These are phyloP conservation scores for Melanotus villosus DNA, from an alignment of 2,888 invertebrate species.

Conservation along the genomic window DNA sequence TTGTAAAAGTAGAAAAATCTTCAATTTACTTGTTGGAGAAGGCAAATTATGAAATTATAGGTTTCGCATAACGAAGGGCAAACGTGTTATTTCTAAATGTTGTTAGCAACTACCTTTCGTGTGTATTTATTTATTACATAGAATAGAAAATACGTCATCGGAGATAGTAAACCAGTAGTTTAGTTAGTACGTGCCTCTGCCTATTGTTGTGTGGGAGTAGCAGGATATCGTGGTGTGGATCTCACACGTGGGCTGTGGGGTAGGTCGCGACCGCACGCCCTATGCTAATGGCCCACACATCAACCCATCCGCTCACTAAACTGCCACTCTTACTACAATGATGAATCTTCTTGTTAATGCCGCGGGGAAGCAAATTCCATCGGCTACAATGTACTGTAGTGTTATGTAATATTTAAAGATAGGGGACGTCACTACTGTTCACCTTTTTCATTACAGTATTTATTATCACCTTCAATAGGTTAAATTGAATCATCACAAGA, in stretches of 20 bases:
- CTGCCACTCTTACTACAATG: slow-evolving; percentile 40
- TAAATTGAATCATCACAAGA: no score
- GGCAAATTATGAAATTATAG: no score
- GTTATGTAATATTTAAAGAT: not conserved
- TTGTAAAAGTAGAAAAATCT: no score
- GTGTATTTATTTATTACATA: slow-evolving; percentile 1
- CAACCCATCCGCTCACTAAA: slow-evolving; percentile 52
- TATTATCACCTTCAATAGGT: no score
- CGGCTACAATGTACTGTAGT: not conserved
- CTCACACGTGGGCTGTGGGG: slow-evolving; percentile 59
- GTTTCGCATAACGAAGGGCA: no score
- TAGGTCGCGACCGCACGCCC: slow-evolving; percentile 59
- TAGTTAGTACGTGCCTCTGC: slow-evolving; percentile 29
- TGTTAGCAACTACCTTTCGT: not conserved
- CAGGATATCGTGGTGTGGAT: slow-evolving; percentile 50
- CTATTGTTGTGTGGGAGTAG: slow-evolving; percentile 42
- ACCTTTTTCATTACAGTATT: no score
- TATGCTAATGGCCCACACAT: slow-evolving; percentile 60
- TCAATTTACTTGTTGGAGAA: no score
- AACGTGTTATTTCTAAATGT: no score
- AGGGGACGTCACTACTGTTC: no score
- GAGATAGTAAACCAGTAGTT: slow-evolving; percentile 38
- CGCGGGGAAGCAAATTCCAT: not conserved
- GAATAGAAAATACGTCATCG: slow-evolving; percentile 16
- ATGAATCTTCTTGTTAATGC: slow-evolving; percentile 18